These are phyloP conservation scores for Euwallacea similis DNA, from an alignment of 1,140 invertebrate genomes.

Conservation along the genomic window DNA sequence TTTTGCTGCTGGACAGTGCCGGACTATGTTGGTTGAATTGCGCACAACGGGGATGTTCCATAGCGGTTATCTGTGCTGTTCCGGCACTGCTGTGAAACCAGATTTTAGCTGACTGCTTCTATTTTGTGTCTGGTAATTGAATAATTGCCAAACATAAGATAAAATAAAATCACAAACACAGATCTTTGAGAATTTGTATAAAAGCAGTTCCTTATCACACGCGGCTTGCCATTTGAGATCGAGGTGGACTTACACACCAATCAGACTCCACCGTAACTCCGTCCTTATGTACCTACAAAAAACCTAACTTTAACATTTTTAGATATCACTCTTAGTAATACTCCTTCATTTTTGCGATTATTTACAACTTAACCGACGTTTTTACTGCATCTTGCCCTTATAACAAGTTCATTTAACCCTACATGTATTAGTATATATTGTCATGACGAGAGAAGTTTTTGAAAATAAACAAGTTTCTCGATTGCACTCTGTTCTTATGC, in stretches of 20 bases:
- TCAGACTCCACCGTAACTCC: constrained; percentile 28
- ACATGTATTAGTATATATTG: constrained; percentile 14
- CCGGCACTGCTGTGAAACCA: too few relatives aligned
- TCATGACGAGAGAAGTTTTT: neutral
- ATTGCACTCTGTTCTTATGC: constrained; percentile 3
- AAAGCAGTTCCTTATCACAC: constrained; percentile 54
- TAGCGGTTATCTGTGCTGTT: too few relatives aligned
- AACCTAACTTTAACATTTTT: constrained; percentile 27
- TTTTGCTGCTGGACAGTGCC: neutral
- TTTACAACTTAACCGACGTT: constrained; percentile 25
- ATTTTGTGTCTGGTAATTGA: too few relatives aligned
- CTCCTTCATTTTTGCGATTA: constrained; percentile 43
- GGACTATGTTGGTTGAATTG: too few relatives aligned
- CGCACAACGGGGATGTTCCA: too few relatives aligned
- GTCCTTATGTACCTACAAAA: constrained; percentile 40
- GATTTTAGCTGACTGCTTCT: too few relatives aligned
- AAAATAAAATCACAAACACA: constrained; percentile 48
- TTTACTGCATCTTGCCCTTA: neutral
- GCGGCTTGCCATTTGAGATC: constrained; percentile 43
- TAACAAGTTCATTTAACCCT: neutral
- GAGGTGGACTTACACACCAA: constrained; percentile 46
- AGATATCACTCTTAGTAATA: constrained; percentile 51
- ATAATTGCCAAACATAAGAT: too few relatives aligned
- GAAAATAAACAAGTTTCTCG: neutral
- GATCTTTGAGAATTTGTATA: constrained; percentile 52